Base-by-base conservation (phyloP, 2,888 invertebrate genomes). In the Danaus chrysippus region DNA sequence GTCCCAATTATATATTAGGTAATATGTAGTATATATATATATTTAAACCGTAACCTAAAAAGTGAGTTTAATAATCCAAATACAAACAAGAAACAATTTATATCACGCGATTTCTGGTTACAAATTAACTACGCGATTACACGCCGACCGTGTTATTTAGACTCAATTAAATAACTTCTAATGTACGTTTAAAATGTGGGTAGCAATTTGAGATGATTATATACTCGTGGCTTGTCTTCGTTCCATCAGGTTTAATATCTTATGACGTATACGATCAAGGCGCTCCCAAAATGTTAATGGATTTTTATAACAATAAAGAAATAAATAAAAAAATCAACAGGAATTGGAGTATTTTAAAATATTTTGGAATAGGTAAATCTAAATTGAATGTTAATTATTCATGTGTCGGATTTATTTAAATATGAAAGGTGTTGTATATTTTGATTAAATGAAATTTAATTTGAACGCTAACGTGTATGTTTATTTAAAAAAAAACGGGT, bases 131-230 rank as follows among this genome's bases (percentile, higher is more conserved):
- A 65, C 76, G 56, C 55, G 58, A 60, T 63, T 65, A 63, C 59
- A 60, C 56, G 44, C 41, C 62, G 68, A 66, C 68, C 70, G 70
- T 77, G 75, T 80, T 78, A 81, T 82, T 83, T 80, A 70, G 76
- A 61, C 67, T 73, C 71, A 71, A 70, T 75, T 77, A 84, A 83
- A 84, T 84, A 77, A 73, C 70, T 70, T 74, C 73, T 79, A 81
- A 82, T 79, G 75, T 72, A 74, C 66, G 70, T 70, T 76, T 76
- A 73, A 73, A 67, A 72, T 67, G 64, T 67, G 70, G 70, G 72
- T 66, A 71, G 73, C 49, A 49, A 69, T 69, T 73, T 71, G 72
- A 70, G 76, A 75, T 77, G 75, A 83, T 79, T 75, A 78, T 74
- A 77, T 77, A 74, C n/a, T n/a, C n/a, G n/a, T n/a, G n/a, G 72